Evolutionary conservation across 1,140 invertebrate genomes (phyloP), one percentile per base, ranked within the genome.

Genomic region (Heliconius nattereri): DNA sequence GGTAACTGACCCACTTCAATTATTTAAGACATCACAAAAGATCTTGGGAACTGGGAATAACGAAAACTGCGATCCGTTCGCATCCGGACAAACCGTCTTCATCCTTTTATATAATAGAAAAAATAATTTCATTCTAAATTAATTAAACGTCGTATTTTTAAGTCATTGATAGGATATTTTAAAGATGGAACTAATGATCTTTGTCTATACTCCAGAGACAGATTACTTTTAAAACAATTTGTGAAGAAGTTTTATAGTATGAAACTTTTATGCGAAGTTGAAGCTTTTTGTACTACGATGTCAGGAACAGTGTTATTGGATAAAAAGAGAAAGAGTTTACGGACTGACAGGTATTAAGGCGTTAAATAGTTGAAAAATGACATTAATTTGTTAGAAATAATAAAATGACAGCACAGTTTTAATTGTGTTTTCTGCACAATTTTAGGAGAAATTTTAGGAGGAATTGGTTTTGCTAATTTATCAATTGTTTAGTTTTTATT

Each of bases 71-170:
- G 70, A 83, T 81, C 35, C 32, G 32, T 40, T 71, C 66, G 75
- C 71, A 78, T 80, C 76, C 73, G 72, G 19, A 52, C 73, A 78
- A 57, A 76, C 73, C 71, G 71, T 84, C 78, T 81, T 83, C 82
- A 81, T 81, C 78, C 72, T 78, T 82, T 66, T 29, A 23, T 32
- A 32, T 32, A 7, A 32, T 40, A 81, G 81, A 87, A 86, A 83
- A 86, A 87, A 85, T 84, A 81, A 89, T 86, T 87, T 86, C 85
- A 76, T 76, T 80, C 73, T 78, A 71, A 82, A 87, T 88, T 88
- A 86, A 88, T 87, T 88, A 87, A 88, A 88, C 83, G 83, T 52
- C 74, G 75, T 52, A 54, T 16, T 66, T n/a, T 8, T 8, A 13
- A 66, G 54, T 26, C 60, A 29, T 66, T 29, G 60, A 66, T 66